Percentiles rank a stretch among this genome's conserved stretches.
phyloP scores from a whole-genome alignment of 2,888 invertebrate species.

The Perithous albicinctus region DNA sequence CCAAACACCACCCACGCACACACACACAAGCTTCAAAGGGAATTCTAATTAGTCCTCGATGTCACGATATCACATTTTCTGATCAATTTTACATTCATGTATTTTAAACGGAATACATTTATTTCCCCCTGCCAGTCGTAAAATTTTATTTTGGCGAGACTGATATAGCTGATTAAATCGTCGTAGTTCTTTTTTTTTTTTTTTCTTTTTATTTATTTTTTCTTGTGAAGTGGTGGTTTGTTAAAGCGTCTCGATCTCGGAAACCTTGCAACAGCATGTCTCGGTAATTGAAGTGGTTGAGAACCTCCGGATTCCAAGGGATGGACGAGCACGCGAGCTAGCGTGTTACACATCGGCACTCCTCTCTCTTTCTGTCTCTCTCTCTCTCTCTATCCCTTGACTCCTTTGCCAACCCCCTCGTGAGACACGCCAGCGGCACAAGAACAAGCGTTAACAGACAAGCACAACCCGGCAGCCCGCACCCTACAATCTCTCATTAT shows the following conservation, averaged over 20 bases:
- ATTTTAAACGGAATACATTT: not conserved
- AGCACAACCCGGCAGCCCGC: conserved; percentile 63
- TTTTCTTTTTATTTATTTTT: conserved; percentile 6
- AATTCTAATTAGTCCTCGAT: not conserved
- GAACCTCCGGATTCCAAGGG: conserved; percentile 80
- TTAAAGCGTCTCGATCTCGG: conserved; percentile 39
- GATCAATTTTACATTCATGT: not conserved
- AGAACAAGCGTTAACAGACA: conserved; percentile 48
- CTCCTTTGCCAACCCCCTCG: conserved; percentile 75
- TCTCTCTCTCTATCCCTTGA: conserved; percentile 70
- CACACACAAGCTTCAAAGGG: not conserved
- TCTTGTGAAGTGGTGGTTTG: conserved; percentile 21
- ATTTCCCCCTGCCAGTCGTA: not conserved
- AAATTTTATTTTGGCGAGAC: conserved; percentile 12
- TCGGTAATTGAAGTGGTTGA: conserved; percentile 73
- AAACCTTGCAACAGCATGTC: conserved; percentile 37
- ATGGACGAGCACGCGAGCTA: conserved; percentile 82
- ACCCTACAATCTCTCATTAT: conserved; percentile 79
- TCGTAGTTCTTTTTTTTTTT: not conserved
- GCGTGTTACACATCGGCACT: conserved; percentile 79
- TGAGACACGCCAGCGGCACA: conserved; percentile 73
- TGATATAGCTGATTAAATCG: conserved; percentile 14
- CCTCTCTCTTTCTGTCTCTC: no score
- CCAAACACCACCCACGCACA: not conserved
- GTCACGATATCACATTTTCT: not conserved